Percentiles rank a stretch among this genome's conserved stretches.
phyloP scores from a whole-genome alignment of 1,140 invertebrate species.

The Limonius californicus region DNA sequence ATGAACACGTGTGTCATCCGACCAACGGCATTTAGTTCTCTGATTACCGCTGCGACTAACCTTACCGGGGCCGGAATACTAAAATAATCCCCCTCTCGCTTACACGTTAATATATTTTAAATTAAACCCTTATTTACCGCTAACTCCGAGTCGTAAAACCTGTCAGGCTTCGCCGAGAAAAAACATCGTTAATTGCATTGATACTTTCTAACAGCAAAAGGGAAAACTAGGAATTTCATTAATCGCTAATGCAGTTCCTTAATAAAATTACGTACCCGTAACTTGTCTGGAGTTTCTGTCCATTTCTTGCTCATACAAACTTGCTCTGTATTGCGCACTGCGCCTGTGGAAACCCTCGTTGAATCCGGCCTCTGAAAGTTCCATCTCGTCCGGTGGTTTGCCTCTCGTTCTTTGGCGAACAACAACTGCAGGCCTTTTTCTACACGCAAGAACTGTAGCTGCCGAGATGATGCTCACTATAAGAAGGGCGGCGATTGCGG shows the following conservation, averaged over 20 bases:
- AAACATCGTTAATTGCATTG: conserved; percentile 1
- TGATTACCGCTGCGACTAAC: conserved; percentile 29
- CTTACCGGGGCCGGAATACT: conserved; percentile 23
- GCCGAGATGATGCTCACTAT: conserved; percentile 39
- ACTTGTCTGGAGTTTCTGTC: conserved; percentile 24
- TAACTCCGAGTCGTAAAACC: not conserved
- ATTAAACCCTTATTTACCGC: conserved; percentile 9
- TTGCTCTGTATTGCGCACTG: conserved; percentile 43
- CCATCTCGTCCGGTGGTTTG: conserved; percentile 41
- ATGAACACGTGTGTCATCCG: conserved; percentile 28
- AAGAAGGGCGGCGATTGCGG: conserved; percentile 36
- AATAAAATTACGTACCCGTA: conserved; percentile 13
- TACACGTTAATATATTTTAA: conserved; percentile 11
- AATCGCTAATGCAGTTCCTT: conserved; percentile 10
- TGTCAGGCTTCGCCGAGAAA: not conserved
- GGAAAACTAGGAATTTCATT: conserved; percentile 6
- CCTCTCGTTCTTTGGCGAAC: conserved; percentile 28
- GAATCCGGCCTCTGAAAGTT: conserved; percentile 44
- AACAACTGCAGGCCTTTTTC: conserved; percentile 26
- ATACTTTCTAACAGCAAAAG: not conserved
- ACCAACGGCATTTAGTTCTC: conserved; percentile 29
- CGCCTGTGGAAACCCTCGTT: conserved; percentile 43
- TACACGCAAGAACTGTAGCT: conserved; percentile 37
- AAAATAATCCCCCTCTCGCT: conserved; percentile 6
- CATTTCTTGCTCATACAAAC: conserved; percentile 42